phyloP scores from a whole-genome alignment of 1,140 invertebrate species.

The Amphibalanus amphitrite region DNA sequence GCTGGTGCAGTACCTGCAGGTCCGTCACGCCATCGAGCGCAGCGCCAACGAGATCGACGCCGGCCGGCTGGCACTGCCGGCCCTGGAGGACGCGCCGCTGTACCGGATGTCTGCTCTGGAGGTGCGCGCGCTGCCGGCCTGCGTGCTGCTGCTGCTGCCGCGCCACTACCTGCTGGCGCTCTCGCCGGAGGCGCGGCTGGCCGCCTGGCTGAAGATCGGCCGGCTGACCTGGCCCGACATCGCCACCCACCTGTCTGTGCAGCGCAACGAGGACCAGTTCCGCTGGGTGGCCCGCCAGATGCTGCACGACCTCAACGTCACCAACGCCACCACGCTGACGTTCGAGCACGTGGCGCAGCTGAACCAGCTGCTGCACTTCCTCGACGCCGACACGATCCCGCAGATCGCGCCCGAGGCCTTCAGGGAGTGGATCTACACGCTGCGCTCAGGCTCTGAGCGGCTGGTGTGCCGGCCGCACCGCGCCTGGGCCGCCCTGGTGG shows the following conservation, averaged over 20 bases:
- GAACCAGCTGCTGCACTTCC: slow-evolving; percentile 3
- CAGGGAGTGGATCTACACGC: neutral
- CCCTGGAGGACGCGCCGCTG: neutral
- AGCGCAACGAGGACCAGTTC: neutral
- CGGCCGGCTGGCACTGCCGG: neutral
- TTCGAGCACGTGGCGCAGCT: neutral
- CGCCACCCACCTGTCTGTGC: neutral
- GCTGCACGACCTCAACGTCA: neutral
- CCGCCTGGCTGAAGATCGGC: neutral
- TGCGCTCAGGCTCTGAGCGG: neutral
- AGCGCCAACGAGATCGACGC: neutral
- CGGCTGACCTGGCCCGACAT: neutral
- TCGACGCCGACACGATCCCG: neutral
- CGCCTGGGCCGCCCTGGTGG: neutral
- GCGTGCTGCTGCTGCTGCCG: neutral
- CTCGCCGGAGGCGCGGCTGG: neutral
- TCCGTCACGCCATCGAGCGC: neutral
- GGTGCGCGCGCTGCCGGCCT: neutral
- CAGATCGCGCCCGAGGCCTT: neutral
- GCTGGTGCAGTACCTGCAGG: neutral
- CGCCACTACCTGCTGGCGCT: neutral
- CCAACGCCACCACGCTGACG: neutral
- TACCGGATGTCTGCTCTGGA: neutral
- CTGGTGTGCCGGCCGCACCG: neutral
- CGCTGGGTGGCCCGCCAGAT: neutral